phyloP scores from a whole-genome alignment of 1,140 invertebrate species.

The Hycleus cichorii region DNA sequence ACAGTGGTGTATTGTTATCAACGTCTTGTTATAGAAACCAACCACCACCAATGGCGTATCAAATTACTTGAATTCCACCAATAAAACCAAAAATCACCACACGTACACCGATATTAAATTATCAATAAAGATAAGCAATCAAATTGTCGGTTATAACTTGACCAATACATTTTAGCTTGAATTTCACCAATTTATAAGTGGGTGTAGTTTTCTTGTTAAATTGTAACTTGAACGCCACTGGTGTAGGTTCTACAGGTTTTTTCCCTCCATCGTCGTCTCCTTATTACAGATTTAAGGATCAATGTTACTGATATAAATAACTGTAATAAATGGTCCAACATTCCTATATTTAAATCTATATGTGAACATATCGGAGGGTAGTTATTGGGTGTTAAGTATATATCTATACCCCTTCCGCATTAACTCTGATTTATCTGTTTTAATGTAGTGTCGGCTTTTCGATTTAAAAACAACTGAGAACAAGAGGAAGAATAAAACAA shows the following conservation, averaged over 20 bases:
- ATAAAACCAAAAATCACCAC: too few species aligned
- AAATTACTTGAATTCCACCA: background rate
- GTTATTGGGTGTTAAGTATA: conserved; percentile 19
- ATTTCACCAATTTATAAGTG: too few species aligned
- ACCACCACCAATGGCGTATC: conserved; percentile 12
- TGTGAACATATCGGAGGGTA: conserved; percentile 15
- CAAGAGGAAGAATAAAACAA: too few species aligned
- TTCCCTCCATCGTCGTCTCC: too few species aligned
- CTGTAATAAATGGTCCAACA: conserved; percentile 20
- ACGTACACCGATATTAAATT: too few species aligned
- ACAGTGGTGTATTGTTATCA: conserved; percentile 21
- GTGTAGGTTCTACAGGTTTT: too few species aligned
- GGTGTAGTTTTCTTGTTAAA: too few species aligned
- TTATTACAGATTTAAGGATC: too few species aligned
- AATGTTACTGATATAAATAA: conserved; percentile 12
- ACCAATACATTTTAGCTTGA: too few species aligned
- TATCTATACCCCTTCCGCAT: conserved; percentile 13
- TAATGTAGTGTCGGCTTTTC: conserved; percentile 20
- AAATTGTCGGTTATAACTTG: too few species aligned
- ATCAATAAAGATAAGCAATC: too few species aligned
- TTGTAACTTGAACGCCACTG: too few species aligned
- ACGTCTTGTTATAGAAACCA: conserved; percentile 18
- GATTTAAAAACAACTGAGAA: background rate
- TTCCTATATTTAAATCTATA: conserved; percentile 5
- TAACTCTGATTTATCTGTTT: conserved; percentile 14